Base-by-base conservation (phyloP, 2,113 vertebrate species). In the Cisticola juncidis region DNA sequence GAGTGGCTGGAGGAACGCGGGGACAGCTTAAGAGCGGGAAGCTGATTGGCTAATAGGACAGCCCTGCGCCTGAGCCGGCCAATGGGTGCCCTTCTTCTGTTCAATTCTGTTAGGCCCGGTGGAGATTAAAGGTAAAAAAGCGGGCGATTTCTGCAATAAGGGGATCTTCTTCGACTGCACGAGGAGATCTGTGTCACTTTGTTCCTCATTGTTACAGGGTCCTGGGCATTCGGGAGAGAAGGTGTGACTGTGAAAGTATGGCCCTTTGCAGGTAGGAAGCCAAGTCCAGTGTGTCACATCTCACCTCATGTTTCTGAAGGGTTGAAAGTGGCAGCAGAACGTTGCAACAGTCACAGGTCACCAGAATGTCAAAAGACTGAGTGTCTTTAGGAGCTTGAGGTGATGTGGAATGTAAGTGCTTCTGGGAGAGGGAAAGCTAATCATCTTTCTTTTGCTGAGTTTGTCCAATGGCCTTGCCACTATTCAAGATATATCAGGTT, bases 301-400 rank as follows among this genome's bases (percentile, higher is more conserved):
- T 92, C 88, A 97, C 97, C 97, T 97, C 90, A 5, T 95, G 96
- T 24, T 80, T 95, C 53, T 3, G 40, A 50, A 97, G 74, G 26
- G 83, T 79, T 7, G 94, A 96, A 71, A 93, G 70, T 1, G 95
- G 97, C 35, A 98, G 97, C 16, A 97, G 81, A 89, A 97, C 91
- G 22, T 92, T 86, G 66, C 97, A 97, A 45, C 70, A 81, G n/a
- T 71, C 50, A 51, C 97, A 97, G 13, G 38, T 62, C 29, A 25
- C 68, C 80, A 97, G 83, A 35, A 42, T 9, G 31, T 97, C 60
- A 21, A 92, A 97, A 72, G 60, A 69, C 24, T 31, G 8, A 16
- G 65, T 38, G 1, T 94, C 88, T 40, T 76, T 70, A 47, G 18
- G 54, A 51, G n/a, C 71, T 62, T 50, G 42, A 18, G 58, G 31